phyloP scores from a whole-genome alignment of 2,888 invertebrate species.

The Venusia cambrica region DNA sequence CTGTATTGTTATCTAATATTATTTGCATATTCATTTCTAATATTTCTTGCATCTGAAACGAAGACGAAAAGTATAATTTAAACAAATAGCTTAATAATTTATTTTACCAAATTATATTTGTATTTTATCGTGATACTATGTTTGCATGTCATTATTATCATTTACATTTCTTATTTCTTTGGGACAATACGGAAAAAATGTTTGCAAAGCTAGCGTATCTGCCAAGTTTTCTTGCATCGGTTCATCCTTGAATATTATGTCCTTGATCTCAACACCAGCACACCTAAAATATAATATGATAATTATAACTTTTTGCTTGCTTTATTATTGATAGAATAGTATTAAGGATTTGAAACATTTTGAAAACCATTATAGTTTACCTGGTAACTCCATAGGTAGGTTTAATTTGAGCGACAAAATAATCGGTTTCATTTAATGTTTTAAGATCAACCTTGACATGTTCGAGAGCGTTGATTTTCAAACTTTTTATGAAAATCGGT shows the following conservation, averaged over 20 bases:
- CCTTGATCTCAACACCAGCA: slow-evolving; percentile 40
- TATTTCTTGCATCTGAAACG: slow-evolving; percentile 40
- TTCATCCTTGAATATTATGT: slow-evolving; percentile 35
- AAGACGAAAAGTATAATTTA: too few species aligned
- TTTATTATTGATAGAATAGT: too few species aligned
- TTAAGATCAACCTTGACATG: slow-evolving; percentile 3
- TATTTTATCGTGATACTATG: too few species aligned
- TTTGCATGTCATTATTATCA: not conserved
- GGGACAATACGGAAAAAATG: slow-evolving; percentile 37
- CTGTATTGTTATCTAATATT: slow-evolving; percentile 39
- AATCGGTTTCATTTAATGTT: slow-evolving; percentile 4
- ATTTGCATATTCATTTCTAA: slow-evolving; percentile 45
- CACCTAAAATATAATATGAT: slow-evolving; percentile 33
- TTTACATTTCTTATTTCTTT: slow-evolving; percentile 38
- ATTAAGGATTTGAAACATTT: too few species aligned
- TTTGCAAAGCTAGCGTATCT: slow-evolving; percentile 29
- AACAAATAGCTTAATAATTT: slow-evolving; percentile 13
- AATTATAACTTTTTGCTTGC: too few species aligned
- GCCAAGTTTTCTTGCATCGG: slow-evolving; percentile 25
- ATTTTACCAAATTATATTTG: not conserved
- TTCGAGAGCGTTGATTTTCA: slow-evolving; percentile 19
- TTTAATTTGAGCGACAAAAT: slow-evolving; percentile 14
- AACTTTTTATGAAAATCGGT: slow-evolving; percentile 22
- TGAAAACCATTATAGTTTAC: slow-evolving; percentile 15
- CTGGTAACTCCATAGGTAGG: slow-evolving; percentile 16